Percentiles rank a stretch among this genome's conserved stretches.
Evolutionary conservation across 1,140 invertebrate genomes (phyloP).

Genomic region (Drosophila ananassae): DNA sequence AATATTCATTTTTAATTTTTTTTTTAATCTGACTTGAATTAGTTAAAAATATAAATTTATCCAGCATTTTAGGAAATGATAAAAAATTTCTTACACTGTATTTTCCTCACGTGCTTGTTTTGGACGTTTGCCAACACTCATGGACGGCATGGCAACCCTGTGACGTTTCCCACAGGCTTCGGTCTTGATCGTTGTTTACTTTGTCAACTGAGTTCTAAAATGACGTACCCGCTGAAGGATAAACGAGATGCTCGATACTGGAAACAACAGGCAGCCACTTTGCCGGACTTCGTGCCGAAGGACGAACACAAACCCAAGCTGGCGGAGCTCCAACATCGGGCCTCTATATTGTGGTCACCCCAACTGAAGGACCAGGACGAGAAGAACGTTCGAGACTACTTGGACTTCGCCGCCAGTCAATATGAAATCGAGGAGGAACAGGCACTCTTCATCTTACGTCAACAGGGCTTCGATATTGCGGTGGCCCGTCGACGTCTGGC

Average conservation of each 20-base stretch:
- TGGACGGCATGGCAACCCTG: neutral
- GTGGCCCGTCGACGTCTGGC: constrained; percentile 13
- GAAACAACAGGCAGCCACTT: constrained; percentile 11
- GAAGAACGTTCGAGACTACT: constrained; percentile 15
- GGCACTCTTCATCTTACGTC: constrained; percentile 30
- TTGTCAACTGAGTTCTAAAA: neutral
- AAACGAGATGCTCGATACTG: constrained; percentile 21
- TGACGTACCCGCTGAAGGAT: neutral
- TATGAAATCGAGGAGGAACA: constrained; percentile 42
- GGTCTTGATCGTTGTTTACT: neutral
- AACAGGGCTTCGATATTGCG: constrained; percentile 16
- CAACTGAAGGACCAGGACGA: constrained; percentile 4
- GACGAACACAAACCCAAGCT: neutral
- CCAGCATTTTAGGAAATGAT: too few species aligned
- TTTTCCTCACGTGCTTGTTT: neutral
- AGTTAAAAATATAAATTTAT: too few species aligned
- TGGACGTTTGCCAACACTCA: neutral
- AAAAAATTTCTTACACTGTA: neutral
- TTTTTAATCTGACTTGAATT: too few species aligned
- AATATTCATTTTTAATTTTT: too few species aligned
- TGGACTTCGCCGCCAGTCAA: constrained; percentile 5
- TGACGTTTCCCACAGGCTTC: neutral
- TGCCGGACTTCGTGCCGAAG: constrained; percentile 18
- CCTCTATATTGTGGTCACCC: constrained; percentile 37
- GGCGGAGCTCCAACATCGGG: constrained; percentile 20